phyloP scores from a whole-genome alignment of 2,888 invertebrate species.

The Mythimna vitellina region DNA sequence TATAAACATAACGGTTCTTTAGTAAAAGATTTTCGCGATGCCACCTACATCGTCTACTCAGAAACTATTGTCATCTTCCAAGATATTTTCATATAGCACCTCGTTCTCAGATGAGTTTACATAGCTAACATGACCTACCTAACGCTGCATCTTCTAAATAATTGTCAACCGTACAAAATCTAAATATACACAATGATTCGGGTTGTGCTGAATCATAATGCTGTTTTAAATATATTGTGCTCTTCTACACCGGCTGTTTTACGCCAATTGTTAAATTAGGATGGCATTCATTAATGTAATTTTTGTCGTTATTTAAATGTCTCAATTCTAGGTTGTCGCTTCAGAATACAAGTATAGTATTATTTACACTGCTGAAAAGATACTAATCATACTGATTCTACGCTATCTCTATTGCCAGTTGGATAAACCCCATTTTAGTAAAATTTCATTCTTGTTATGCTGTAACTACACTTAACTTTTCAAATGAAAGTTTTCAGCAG shows the following conservation, averaged over 20 bases:
- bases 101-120: slow-evolving; percentile 24
- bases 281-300: slow-evolving; percentile 55
- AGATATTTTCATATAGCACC: slow-evolving; percentile 9
- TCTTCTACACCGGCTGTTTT: slow-evolving; percentile 32
- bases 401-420: background rate
- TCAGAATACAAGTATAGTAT: background rate
- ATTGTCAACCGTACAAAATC: slow-evolving; percentile 71
- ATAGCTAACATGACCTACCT: slow-evolving; percentile 39
- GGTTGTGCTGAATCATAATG: slow-evolving; percentile 72
- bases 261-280: slow-evolving; percentile 57
- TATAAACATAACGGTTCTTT: background rate
- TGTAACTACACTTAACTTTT: slow-evolving; percentile 8
- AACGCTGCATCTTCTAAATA: slow-evolving; percentile 62
- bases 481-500: background rate
- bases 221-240: slow-evolving; percentile 59
- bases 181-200: slow-evolving; percentile 78
- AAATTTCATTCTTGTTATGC: slow-evolving; percentile 6
- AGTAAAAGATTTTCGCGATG: background rate
- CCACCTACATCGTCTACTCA: background rate
- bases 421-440: slow-evolving; percentile 3
- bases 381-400: background rate
- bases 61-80: background rate
- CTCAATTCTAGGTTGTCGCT: slow-evolving; percentile 15
- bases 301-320: slow-evolving; percentile 19
- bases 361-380: background rate